phyloP scores from a whole-genome alignment of 2,888 invertebrate species.

The Watsonalla cultraria region DNA sequence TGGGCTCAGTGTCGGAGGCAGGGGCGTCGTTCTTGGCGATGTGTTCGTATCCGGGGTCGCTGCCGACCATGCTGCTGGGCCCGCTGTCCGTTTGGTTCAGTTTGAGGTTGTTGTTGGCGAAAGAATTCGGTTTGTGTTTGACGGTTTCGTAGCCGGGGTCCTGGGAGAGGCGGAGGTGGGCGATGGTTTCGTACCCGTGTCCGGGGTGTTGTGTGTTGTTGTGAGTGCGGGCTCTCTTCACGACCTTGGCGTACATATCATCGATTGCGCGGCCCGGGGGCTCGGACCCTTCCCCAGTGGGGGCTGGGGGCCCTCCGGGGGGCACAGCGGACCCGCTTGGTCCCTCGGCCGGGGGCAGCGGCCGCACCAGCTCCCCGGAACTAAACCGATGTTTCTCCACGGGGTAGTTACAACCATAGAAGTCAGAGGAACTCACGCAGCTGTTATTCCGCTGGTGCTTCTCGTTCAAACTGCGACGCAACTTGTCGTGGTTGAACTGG shows the following conservation, averaged over 20 bases:
- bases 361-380: constrained; percentile 68
- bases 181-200: constrained; percentile 81
- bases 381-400: constrained; percentile 74
- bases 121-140: constrained; percentile 47
- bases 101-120: constrained; percentile 54
- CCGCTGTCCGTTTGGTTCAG: constrained; percentile 71
- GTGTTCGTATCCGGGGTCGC: constrained; percentile 87
- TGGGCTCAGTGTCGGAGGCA: constrained; percentile 84
- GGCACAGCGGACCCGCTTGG: too few relatives aligned
- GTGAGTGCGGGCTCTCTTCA: constrained; percentile 57
- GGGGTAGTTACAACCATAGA: constrained; percentile 76
- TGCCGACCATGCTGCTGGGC: constrained; percentile 79
- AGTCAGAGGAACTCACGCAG: constrained; percentile 74
- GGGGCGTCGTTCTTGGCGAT: constrained; percentile 71
- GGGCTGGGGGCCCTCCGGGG: too few relatives aligned
- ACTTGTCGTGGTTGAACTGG: constrained; percentile 65
- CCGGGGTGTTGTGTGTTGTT: constrained; percentile 34
- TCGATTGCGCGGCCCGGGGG: constrained; percentile 67
- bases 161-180: constrained; percentile 30
- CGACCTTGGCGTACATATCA: constrained; percentile 94
- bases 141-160: constrained; percentile 84
- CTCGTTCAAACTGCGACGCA: constrained; percentile 71
- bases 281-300: neutral
- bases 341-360: constrained; percentile 51
- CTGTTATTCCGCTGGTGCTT: constrained; percentile 76